These are phyloP conservation scores for Calliphora vicina DNA, from an alignment of 1,140 invertebrate species.

Conservation along the genomic window DNA sequence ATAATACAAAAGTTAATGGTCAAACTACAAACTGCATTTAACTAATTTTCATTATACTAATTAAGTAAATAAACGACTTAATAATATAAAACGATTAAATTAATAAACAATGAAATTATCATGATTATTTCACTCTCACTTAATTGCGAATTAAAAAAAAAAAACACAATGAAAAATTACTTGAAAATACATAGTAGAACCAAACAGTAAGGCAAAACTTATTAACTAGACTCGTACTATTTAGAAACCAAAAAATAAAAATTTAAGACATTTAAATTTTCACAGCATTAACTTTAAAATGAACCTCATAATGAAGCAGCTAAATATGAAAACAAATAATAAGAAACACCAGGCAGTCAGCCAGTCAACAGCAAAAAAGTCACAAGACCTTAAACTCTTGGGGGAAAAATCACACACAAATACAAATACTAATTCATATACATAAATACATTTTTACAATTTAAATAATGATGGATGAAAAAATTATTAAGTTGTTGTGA, in stretches of 20 bases:
- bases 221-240: not conserved
- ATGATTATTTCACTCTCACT: no score
- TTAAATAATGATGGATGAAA: not conserved
- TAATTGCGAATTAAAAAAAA: no score
- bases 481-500: not conserved
- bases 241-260: no score
- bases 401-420: not conserved
- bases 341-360: not conserved
- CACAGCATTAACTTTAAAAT: no score
- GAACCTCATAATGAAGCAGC: no score
- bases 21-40: not conserved
- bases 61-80: not conserved
- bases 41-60: not conserved
- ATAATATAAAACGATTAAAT: not conserved
- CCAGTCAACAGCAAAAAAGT: not conserved
- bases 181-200: not conserved
- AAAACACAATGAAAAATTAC: not conserved
- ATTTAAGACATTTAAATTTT: not conserved
- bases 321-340: not conserved
- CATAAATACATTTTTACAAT: not conserved
- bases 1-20: no score
- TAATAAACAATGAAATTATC: not conserved
- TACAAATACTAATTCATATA: no score
- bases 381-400: constrained; percentile 9
- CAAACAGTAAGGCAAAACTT: not conserved